Base-by-base conservation (phyloP, 2,797 vertebrate genomes). In the Pipistrellus pygmaeus region DNA sequence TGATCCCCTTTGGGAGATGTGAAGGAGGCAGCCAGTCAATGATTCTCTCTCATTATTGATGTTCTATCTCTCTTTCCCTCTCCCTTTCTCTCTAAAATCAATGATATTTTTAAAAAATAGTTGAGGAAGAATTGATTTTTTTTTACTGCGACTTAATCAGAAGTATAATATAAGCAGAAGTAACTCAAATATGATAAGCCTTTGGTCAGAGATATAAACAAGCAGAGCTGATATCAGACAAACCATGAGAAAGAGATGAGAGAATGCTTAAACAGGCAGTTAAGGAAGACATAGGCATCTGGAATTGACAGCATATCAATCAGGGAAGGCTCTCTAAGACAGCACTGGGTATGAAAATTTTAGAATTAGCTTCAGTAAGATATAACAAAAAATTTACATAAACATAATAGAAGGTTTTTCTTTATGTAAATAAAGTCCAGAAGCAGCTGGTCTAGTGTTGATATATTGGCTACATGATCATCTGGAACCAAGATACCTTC, bases 161-260 rank as follows among this genome's bases (percentile, higher is more conserved):
- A 85, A 85, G 32, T 13, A 77, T 91, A 88, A 85, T 86, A 85
- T 30, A 91, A 93, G 38, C 27, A 87, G n/a, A 88, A 51, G 14
- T 48, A 0, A 12, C 12, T 17, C 35, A 73, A 85, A 81, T 75
- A 71, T 68, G 51, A 38, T 68, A 81, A 57, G 27, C 4, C 60
- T 64, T 85, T 71, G 11, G 27, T 55, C 53, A 88, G 38, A 89
- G 69, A 82, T 46, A 72, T 86, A 64, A 91, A 71, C 6, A 51
- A 72, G 23, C 3, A 81, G 66, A 51, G 10, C 5, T 81, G 17
- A 84, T 15, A 7, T 23, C 32, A 46, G 17, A 13, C 44, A 93
- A 82, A 85, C 12, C 20, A 18, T 53, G 30, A 68, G 51, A 87
- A 62, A 80, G 15, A 84, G 30, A 44, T 55, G 73, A 80, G 35